Evolutionary conservation across 2,888 invertebrate genomes (phyloP).

Genomic region (Nymphalis c-album): DNA sequence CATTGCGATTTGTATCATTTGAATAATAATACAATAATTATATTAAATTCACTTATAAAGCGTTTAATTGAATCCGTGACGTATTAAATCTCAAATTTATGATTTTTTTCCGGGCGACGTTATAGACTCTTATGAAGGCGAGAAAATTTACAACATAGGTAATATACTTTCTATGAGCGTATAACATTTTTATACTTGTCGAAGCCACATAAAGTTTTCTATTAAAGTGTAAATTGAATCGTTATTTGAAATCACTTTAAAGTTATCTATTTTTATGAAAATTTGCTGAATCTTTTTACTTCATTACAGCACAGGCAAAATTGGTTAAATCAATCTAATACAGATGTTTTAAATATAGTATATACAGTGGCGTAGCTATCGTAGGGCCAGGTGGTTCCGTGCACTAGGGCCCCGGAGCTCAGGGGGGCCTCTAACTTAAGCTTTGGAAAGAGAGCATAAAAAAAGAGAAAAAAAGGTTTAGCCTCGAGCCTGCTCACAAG

Average conservation of each 20-base stretch:
- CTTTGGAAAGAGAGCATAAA: no score
- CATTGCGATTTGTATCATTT: no score
- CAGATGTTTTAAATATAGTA: no score
- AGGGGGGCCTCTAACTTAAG: no score
- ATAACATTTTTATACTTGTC: slow-evolving; percentile 28
- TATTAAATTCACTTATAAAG: not conserved
- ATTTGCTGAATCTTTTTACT: not conserved
- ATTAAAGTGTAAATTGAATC: slow-evolving; percentile 22
- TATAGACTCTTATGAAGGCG: slow-evolving; percentile 18
- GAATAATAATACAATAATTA: no score
- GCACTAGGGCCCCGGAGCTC: no score
- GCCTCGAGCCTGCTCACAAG: no score
- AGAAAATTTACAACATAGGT: slow-evolving; percentile 20
- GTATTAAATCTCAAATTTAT: slow-evolving; percentile 8
- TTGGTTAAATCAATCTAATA: no score
- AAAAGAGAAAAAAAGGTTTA: no score
- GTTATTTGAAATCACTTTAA: slow-evolving; percentile 16
- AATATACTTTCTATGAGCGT: slow-evolving; percentile 27
- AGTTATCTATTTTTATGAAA: slow-evolving; percentile 6
- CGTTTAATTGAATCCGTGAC: not conserved
- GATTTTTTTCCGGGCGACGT: slow-evolving; percentile 17
- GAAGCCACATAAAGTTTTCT: slow-evolving; percentile 19
- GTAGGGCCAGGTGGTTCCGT: no score
- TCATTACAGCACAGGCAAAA: no score
- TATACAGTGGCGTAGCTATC: no score